These are phyloP conservation scores for Leptopilina drosophilae DNA, from an alignment of 2,888 invertebrate species.

Conservation along the genomic window DNA sequence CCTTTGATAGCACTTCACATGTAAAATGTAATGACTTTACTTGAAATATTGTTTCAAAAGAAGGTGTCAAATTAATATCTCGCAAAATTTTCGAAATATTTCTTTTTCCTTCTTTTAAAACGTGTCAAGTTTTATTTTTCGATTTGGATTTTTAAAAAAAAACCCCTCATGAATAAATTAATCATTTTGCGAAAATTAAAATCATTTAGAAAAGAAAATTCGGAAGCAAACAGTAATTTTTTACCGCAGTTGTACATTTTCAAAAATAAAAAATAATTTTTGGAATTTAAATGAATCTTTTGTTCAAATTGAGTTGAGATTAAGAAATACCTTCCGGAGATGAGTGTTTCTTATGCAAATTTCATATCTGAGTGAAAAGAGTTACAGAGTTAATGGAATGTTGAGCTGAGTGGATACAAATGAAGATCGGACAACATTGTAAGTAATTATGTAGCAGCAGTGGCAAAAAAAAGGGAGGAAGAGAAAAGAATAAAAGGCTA, in stretches of 20 bases:
- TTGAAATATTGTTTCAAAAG: slow-evolving; percentile 13
- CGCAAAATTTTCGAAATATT: not conserved
- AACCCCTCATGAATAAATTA: too few relatives aligned
- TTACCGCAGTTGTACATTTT: not conserved
- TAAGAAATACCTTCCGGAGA: not conserved
- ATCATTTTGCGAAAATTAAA: too few relatives aligned
- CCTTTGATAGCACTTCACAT: slow-evolving; percentile 22
- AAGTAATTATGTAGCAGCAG: slow-evolving; percentile 12
- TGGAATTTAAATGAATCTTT: not conserved
- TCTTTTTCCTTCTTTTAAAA: not conserved
- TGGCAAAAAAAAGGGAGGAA: not conserved
- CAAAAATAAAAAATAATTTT: not conserved
- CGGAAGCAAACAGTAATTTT: not conserved
- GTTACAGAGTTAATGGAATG: not conserved
- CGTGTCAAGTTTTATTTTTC: not conserved
- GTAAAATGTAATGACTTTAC: slow-evolving; percentile 32
- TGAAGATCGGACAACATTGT: not conserved
- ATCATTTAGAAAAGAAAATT: too few relatives aligned
- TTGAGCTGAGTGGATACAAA: not conserved
- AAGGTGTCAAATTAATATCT: slow-evolving; percentile 21
- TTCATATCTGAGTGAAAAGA: slow-evolving; percentile 1
- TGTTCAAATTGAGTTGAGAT: not conserved
- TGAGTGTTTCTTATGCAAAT: slow-evolving; percentile 10
- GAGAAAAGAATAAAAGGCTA: not conserved
- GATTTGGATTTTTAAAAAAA: too few relatives aligned